Conservation (phyloP, 1,140 invertebrate species). For the Euglossa dilemma region DNA sequence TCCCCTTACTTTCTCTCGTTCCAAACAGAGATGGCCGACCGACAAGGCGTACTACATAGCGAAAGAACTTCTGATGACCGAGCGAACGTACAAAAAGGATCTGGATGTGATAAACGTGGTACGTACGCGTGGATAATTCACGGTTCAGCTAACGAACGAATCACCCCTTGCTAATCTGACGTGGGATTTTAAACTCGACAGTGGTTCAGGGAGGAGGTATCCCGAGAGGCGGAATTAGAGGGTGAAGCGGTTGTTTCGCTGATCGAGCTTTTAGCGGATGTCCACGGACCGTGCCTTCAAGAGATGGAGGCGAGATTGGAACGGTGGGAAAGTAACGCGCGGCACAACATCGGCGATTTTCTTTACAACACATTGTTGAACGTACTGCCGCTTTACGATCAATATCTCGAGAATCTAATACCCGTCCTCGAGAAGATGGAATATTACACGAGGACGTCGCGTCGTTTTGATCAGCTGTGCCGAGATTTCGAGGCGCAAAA, state of each 20-base stretch:
- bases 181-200: conserved; percentile 73
- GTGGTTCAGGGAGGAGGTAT: conserved; percentile 88
- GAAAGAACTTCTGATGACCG: conserved; percentile 97
- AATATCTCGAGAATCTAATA: conserved; percentile 90
- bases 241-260: conserved; percentile 84
- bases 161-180: conserved; percentile 13
- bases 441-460: conserved; percentile 87
- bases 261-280: conserved; percentile 87
- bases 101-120: conserved; percentile 95
- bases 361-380: conserved; percentile 80
- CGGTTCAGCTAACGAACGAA: too few species aligned
- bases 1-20: conserved; percentile 42
- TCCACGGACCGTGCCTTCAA: conserved; percentile 86
- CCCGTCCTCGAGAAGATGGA: conserved; percentile 90
- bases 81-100: conserved; percentile 97
- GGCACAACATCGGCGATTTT: conserved; percentile 85
- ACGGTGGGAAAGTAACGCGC: conserved; percentile 84
- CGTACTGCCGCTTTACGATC: conserved; percentile 88
- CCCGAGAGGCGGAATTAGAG: conserved; percentile 84
- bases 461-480: conserved; percentile 90
- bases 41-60: conserved; percentile 96
- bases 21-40: conserved; percentile 85
- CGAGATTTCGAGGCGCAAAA: conserved; percentile 93
- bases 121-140: conserved; percentile 73
- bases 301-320: conserved; percentile 87